Evolutionary conservation across 2,797 vertebrate species (phyloP), one percentile per base, ranked within the genome.

Genomic region (Macroramphosus scolopax): DNA sequence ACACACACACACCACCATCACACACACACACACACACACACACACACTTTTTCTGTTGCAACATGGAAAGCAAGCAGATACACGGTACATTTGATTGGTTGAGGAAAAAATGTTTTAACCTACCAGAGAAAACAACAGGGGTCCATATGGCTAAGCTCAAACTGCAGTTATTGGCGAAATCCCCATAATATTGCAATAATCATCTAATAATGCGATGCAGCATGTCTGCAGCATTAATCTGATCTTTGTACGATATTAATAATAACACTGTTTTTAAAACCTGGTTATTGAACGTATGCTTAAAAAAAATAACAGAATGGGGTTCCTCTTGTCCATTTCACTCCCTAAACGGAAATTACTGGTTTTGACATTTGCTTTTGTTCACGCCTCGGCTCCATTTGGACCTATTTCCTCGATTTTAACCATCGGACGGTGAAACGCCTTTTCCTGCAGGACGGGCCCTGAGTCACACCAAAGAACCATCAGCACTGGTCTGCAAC

Each of bases 401-500:
- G 33, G 25, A 65, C 7, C 20, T 6, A 17, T 54, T 63, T 62
- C 43, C 35, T 17, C 20, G 29, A 55, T 59, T 47, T 24, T 17
- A 51, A 29, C 36, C 68, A 63, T 70, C 30, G 36, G 49, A 60
- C 45, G 30, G 32, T 14, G 75, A 53, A 75, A 84, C 77, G 78
- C 82, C 72, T 83, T 72, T 63, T 62, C 46, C 67, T 63, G 76
- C 76, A 74, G 68, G 73, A 72, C 59, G 66, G 68, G 72, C 77
- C 79, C 47, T 2, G 41, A 62, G 36, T 43, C 46, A 25, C 9
- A 36, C 17, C 57, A 45, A 6, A 26, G 8, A 43, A 59, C 17
- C 53, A 47, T 20, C 6, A 39, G 17, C 49, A 51, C 18, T 22
- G 22, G 11, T 24, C 37, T 12, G 8, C 38, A 40, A 46, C 49